Evolutionary conservation across 2,797 vertebrate species (phyloP).

Genomic region (Sylvia borin): DNA sequence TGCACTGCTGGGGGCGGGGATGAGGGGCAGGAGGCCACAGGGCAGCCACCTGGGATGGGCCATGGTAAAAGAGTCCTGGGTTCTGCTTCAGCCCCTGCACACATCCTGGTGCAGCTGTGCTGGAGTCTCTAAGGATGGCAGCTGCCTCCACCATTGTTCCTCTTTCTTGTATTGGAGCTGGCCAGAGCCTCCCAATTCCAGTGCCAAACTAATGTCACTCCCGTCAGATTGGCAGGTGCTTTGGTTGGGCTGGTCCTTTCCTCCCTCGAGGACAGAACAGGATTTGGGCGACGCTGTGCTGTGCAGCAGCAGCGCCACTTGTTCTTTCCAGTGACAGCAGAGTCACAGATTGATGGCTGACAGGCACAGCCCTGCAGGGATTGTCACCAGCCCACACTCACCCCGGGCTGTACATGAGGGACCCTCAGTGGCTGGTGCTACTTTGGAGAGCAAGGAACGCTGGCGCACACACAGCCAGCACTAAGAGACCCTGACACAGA

Average conservation of each 20-base stretch:
- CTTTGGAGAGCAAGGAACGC: background rate
- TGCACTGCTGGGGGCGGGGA: rapidly evolving
- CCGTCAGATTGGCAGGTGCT: background rate
- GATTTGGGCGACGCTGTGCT: rapidly evolving
- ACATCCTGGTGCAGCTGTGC: rapidly evolving
- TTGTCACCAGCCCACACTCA: rapidly evolving
- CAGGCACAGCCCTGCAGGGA: too few species aligned
- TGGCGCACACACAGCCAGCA: background rate
- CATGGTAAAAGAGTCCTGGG: background rate
- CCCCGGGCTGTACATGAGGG: rapidly evolving
- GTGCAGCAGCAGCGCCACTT: background rate
- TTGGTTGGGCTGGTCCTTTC: background rate
- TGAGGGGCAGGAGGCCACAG: rapidly evolving
- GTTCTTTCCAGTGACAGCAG: rapidly evolving
- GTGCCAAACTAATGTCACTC: rapidly evolving
- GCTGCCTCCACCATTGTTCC: rapidly evolving
- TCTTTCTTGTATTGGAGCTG: background rate
- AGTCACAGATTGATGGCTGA: rapidly evolving
- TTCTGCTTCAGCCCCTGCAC: background rate
- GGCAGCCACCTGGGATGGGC: rapidly evolving
- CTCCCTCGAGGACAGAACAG: rapidly evolving
- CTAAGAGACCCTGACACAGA: background rate
- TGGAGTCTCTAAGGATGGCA: background rate
- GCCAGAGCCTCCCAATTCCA: background rate
- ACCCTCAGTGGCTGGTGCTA: rapidly evolving